Conservation (phyloP, 2,888 invertebrate species). For the Mesorhabditis spiculigera region DNA sequence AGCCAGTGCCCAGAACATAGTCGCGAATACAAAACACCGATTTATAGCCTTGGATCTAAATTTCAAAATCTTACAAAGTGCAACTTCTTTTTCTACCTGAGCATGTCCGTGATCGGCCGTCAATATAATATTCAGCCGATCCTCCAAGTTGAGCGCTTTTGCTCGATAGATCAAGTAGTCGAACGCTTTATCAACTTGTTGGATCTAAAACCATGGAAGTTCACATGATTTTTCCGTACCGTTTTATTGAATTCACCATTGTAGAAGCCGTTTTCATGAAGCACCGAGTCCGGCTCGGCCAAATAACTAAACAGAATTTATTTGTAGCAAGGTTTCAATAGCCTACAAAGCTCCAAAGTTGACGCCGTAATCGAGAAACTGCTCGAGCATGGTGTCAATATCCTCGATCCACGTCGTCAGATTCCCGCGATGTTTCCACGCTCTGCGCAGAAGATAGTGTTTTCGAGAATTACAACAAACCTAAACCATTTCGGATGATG, state of each 20-base stretch:
- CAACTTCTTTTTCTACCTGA: slow-evolving; percentile 14
- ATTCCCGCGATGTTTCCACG: slow-evolving; percentile 30
- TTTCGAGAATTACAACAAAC: slow-evolving; percentile 7
- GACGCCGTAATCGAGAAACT: slow-evolving; percentile 35
- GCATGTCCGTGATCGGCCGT: slow-evolving; percentile 63
- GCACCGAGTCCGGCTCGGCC: slow-evolving; percentile 59
- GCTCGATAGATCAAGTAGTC: slow-evolving; percentile 56
- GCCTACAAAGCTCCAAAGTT: slow-evolving; percentile 59
- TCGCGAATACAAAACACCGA: slow-evolving; percentile 40
- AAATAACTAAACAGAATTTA: slow-evolving; percentile 50
- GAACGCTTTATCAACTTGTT: slow-evolving; percentile 55
- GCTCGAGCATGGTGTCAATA: slow-evolving; percentile 50
- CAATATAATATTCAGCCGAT: slow-evolving; percentile 60
- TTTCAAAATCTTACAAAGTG: slow-evolving; percentile 11
- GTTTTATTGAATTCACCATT: slow-evolving; percentile 37
- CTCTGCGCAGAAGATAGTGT: slow-evolving; percentile 10
- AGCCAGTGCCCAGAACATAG: slow-evolving; percentile 26
- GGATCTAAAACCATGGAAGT: slow-evolving; percentile 36
- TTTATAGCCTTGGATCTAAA: slow-evolving; percentile 28
- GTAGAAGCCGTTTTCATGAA: slow-evolving; percentile 60
- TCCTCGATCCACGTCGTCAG: slow-evolving; percentile 47
- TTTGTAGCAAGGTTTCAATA: background rate
- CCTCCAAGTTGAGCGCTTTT: slow-evolving; percentile 37
- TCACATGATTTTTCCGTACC: background rate
- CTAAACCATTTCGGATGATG: slow-evolving; percentile 21